Conservation (phyloP, 1,140 invertebrate species). For the Nasonia giraulti region DNA sequence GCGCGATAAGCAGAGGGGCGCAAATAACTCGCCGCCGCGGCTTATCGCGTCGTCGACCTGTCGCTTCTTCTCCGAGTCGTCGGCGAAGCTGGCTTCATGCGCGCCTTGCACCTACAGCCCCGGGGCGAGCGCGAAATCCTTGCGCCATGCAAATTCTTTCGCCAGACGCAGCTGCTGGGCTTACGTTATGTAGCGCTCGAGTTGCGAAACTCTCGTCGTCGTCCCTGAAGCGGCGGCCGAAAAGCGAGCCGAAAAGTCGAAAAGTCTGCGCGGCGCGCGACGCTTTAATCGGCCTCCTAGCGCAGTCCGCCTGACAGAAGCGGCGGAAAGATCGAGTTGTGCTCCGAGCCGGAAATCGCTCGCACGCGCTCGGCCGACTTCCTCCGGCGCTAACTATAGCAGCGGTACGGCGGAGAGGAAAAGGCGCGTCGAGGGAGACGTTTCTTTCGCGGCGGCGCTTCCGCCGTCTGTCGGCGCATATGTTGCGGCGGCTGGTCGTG, state of each 20-base stretch:
- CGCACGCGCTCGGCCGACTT: conserved; percentile 9
- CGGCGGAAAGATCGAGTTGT: conserved; percentile 38
- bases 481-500: neutral
- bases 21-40: neutral
- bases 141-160: conserved; percentile 44
- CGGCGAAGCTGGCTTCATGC: neutral
- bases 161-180: neutral
- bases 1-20: neutral
- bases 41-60: neutral
- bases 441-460: conserved; percentile 12
- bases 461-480: conserved; percentile 20
- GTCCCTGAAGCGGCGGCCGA: neutral
- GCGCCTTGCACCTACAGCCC: neutral
- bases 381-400: conserved; percentile 13
- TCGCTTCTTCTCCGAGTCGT: neutral
- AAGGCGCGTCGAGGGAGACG: conserved; percentile 42
- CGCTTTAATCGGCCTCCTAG: too few species aligned
- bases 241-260: conserved; percentile 20
- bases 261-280: neutral
- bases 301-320: too few species aligned
- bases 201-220: conserved; percentile 18
- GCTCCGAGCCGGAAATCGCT: neutral
- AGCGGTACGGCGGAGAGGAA: conserved; percentile 23
- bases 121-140: conserved; percentile 18
- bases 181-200: conserved; percentile 1